Conservation (phyloP, 2,888 invertebrate genomes). For the Morpho achilles region DNA sequence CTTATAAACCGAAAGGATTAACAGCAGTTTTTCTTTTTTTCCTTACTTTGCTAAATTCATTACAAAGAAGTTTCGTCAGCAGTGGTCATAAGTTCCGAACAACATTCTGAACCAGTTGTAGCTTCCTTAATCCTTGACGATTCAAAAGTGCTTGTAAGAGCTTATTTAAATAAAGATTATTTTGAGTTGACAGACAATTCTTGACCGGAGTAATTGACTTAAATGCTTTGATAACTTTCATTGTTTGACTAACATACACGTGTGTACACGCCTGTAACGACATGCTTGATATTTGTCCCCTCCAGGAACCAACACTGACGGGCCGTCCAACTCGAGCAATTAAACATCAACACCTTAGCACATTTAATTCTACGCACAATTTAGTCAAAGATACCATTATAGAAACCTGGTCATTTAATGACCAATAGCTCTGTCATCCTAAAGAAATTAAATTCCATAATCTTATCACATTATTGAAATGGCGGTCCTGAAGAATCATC, state of each 20-base stretch:
- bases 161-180: no score
- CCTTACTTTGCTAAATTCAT: no score
- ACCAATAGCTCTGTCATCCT: conserved; percentile 12
- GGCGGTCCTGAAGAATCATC: conserved; percentile 58
- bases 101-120: no score
- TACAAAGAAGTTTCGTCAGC: neutral
- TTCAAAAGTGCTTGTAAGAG: no score
- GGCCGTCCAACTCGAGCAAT: conserved; percentile 64
- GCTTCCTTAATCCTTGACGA: no score
- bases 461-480: conserved; percentile 15
- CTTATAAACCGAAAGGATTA: no score
- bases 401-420: conserved; percentile 3
- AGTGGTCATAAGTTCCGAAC: neutral
- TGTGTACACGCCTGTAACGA: conserved; percentile 70
- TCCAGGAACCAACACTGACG: conserved; percentile 75
- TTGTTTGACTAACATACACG: conserved; percentile 40
- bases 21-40: no score
- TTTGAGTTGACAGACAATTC: neutral
- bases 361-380: conserved; percentile 24
- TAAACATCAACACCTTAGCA: conserved; percentile 37
- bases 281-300: conserved; percentile 70
- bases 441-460: neutral
- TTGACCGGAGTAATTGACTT: neutral
- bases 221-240: conserved; percentile 22
- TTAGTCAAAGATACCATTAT: conserved; percentile 14